These are phyloP conservation scores for Eurystomus gularis DNA, from an alignment of 2,113 vertebrate species.

Conservation along the genomic window DNA sequence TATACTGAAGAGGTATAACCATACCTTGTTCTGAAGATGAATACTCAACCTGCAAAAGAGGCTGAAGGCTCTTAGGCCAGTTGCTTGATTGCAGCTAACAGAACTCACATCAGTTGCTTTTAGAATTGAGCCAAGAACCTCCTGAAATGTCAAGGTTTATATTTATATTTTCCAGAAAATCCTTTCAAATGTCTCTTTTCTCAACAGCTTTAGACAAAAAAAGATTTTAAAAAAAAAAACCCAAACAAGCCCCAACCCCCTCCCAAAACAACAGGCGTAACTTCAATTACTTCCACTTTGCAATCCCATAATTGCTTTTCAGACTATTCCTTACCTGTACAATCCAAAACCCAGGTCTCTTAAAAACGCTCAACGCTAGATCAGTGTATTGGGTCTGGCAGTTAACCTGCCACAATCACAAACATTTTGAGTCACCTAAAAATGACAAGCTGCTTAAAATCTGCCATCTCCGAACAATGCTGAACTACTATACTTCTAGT, in stretches of 20 bases:
- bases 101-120: constrained; percentile 37
- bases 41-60: constrained; percentile 80
- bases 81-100: constrained; percentile 55
- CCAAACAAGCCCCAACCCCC: neutral
- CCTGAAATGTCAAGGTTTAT: constrained; percentile 67
- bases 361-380: neutral
- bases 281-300: neutral
- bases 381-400: too few relatives aligned
- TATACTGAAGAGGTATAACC: neutral
- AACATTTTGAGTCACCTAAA: neutral
- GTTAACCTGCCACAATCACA: too few relatives aligned
- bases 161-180: neutral
- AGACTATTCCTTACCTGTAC: neutral
- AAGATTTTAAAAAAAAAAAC: neutral
- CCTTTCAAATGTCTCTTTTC: neutral
- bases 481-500: neutral
- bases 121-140: constrained; percentile 74
- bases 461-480: neutral
- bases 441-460: neutral
- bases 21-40: constrained; percentile 87
- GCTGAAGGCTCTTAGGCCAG: constrained; percentile 80
- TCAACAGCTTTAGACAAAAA: neutral
- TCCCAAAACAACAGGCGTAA: neutral
- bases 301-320: neutral
- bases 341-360: neutral